Conservation (phyloP, 1,140 invertebrate genomes). For the Drosophila pseudoananassae region DNA sequence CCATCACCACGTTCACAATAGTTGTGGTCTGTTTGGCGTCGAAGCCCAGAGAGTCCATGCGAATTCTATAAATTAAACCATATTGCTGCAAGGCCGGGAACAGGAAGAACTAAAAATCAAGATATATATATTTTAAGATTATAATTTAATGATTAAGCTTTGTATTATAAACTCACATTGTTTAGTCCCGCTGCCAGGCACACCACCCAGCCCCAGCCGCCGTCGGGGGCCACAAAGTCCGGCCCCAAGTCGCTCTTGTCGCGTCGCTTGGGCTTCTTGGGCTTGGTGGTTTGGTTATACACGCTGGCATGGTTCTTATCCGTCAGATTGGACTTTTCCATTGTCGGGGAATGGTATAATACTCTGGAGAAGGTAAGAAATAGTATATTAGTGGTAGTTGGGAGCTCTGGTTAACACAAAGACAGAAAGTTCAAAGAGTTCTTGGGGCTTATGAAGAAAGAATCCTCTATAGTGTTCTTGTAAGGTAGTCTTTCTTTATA, state of each 20-base stretch:
- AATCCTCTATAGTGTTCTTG: too few relatives aligned
- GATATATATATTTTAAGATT: too few relatives aligned
- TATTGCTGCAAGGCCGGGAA: slow-evolving; percentile 88
- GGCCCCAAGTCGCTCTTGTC: slow-evolving; percentile 80
- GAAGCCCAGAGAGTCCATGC: slow-evolving; percentile 86
- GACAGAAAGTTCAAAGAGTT: too few relatives aligned
- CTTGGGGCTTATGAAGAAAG: too few relatives aligned
- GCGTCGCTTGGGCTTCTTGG: slow-evolving; percentile 72
- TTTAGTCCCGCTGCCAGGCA: slow-evolving; percentile 75
- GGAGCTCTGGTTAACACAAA: too few relatives aligned
- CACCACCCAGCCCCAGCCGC: slow-evolving; percentile 82
- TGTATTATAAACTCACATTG: slow-evolving; percentile 48
- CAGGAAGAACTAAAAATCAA: slow-evolving; percentile 85
- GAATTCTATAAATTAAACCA: slow-evolving; percentile 87
- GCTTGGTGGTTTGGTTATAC: slow-evolving; percentile 74
- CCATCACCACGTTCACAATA: slow-evolving; percentile 88
- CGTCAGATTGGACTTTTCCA: slow-evolving; percentile 68
- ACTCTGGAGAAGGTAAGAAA: background rate
- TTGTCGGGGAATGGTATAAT: background rate
- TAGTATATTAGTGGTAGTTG: background rate
- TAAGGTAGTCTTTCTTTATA: too few relatives aligned
- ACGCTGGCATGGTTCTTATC: slow-evolving; percentile 68
- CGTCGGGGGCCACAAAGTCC: slow-evolving; percentile 81
- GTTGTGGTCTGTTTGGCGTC: slow-evolving; percentile 87
- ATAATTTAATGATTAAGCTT: too few relatives aligned